Evolutionary conservation across 2,888 invertebrate species (phyloP), one percentile per base, ranked within the genome.

Genomic region (Eucera pruinosa): DNA sequence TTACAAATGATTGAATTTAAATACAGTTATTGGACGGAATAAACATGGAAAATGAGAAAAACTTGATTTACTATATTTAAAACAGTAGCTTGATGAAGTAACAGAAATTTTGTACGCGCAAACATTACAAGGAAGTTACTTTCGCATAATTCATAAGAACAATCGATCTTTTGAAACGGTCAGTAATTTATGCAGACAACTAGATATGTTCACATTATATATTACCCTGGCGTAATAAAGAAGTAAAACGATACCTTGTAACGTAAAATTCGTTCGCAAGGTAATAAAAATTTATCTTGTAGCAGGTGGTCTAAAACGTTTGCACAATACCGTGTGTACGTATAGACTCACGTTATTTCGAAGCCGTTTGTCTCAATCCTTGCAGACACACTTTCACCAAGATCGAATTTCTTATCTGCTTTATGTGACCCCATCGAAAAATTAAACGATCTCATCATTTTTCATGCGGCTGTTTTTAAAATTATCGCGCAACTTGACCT

Each of bases 321-420:
- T 72, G 45, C 68, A 72, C 68, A 72, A 68, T 72, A 52, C 57
- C 23, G 33, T 15, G 2, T 15, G 41, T 50, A 20, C 20, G 41
- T 71, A 50, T 74, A 62, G 62, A 74, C 27, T 23, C 33, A 23
- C 9, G 57, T 47, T 72, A 65, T 65, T 23, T 9, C 55, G 55
- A 55, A 75, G 64, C 48, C 50, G 69, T 78, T 69, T 60, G 75
- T 78, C 69, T 75, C 60, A 69, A 78, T 78, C 75, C 75, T 65
- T 69, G 60, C 58, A 75, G 69, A 64, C 65, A 64, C 69, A 60
- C 77, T 78, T 78, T 74, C 75, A 78, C 75, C 77, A 47, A 41
- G 60, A 75, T 75, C 77, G 69, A 78, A 78, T 69, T 69, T 69
- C 69, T 75, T 72, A 65, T 75, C 65, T 54, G 30, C 47, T 45